Evolutionary conservation across 1,140 invertebrate species (phyloP), one percentile per base, ranked within the genome.

Genomic region (Spodoptera frugiperda): DNA sequence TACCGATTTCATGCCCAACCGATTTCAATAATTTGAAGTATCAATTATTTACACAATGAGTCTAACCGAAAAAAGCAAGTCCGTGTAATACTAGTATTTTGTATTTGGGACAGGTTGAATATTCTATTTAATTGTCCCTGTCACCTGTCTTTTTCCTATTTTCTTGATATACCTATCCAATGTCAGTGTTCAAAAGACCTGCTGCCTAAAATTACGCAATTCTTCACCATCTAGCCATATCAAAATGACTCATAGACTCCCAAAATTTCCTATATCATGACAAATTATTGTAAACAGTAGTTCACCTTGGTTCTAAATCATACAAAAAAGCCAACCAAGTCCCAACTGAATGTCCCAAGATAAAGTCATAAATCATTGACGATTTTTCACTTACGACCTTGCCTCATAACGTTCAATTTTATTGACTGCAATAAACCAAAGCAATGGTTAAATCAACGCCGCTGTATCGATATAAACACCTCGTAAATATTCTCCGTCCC

Each of bases 351-450:
- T 80, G 78, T 82, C 71, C 59, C 77, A 78, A 77, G 85, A 93
- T 92, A 77, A 91, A 92, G 91, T 91, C 92, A 92, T 91, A 89
- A 93, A 91, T 92, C 87, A 89, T 80, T 57, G 76, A 81, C 77
- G 82, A 88, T 91, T 88, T 90, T 89, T 89, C 91, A 85, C 83
- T 82, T 82, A 80, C 91, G 92, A 91, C 92, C 91, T 93, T 93
- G 92, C 89, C 89, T 92, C 89, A 92, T 93, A 93, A 92, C 89
- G 85, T 90, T 92, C 88, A 92, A 91, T 92, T 93, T 93, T 93
- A 93, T 93, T 91, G 92, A 91, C 89, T 93, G 90, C 89, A 90
- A 93, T 93, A 92, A 91, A 93, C 89, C 84, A 93, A 93, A 90
- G 89, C 90, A 93, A 92, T 93, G 91, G 85, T 92, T 93, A 91